Conservation (phyloP, 2,888 invertebrate genomes). For the Spialia ferax region DNA sequence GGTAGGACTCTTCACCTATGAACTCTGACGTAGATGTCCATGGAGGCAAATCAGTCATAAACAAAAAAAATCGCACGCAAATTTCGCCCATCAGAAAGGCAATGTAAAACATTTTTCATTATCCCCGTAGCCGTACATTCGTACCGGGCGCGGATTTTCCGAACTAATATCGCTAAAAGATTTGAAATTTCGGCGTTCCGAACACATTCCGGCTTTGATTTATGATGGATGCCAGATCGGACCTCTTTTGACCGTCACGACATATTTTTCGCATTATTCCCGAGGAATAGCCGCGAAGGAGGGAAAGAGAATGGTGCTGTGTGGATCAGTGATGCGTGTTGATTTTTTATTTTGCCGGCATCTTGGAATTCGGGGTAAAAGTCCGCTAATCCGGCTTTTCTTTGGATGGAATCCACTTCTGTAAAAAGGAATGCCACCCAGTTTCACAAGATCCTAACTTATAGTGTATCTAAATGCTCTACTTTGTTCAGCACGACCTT, state of each 20-base stretch:
- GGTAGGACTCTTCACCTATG: too few relatives aligned
- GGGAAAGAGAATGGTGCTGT: slow-evolving; percentile 43
- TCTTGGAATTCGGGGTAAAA: slow-evolving; percentile 42
- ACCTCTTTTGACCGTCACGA: slow-evolving; percentile 53
- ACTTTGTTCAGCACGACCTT: too few relatives aligned
- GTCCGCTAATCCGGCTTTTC: slow-evolving; percentile 42
- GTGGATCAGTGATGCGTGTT: slow-evolving; percentile 58
- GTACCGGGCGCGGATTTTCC: slow-evolving; percentile 17
- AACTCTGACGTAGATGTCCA: too few relatives aligned
- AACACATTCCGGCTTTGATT: slow-evolving; percentile 54
- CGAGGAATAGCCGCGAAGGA: slow-evolving; percentile 39
- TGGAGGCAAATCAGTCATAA: too few relatives aligned
- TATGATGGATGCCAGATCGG: slow-evolving; percentile 57
- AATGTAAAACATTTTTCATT: slow-evolving; percentile 23
- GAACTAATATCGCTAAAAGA: slow-evolving; percentile 31
- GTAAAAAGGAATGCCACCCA: background rate
- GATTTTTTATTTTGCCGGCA: slow-evolving; percentile 30
- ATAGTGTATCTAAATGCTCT: too few relatives aligned
- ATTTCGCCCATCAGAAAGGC: background rate
- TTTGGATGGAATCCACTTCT: slow-evolving; percentile 10
- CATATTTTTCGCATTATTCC: slow-evolving; percentile 71
- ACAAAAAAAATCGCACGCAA: background rate
- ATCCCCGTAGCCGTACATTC: slow-evolving; percentile 8
- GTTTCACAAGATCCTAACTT: background rate
- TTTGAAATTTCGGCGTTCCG: slow-evolving; percentile 32